These are phyloP conservation scores for Helicoverpa assulta DNA, from an alignment of 2,888 invertebrate genomes.

Conservation along the genomic window DNA sequence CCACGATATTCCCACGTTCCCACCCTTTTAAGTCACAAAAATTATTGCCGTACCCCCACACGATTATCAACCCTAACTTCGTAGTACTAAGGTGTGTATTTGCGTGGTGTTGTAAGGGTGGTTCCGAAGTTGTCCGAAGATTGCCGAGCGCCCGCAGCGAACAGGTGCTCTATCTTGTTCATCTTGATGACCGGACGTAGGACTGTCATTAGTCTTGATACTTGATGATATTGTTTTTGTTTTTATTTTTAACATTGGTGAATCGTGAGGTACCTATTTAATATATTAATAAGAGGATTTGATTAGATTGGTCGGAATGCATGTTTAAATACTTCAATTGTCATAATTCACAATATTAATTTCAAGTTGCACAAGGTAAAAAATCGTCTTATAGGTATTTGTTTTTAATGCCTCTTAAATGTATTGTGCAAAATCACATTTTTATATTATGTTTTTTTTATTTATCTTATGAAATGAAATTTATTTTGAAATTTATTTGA, in stretches of 20 bases:
- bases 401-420: too few relatives aligned
- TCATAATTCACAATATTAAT: too few relatives aligned
- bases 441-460: too few relatives aligned
- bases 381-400: too few relatives aligned
- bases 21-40: constrained; percentile 45
- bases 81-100: constrained; percentile 18
- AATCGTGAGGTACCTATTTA: not conserved
- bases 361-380: too few relatives aligned
- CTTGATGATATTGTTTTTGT: constrained; percentile 52
- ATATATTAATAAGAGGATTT: not conserved
- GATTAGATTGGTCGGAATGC: not conserved
- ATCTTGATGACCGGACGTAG: constrained; percentile 83
- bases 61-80: constrained; percentile 19
- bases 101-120: constrained; percentile 54
- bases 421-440: too few relatives aligned
- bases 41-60: constrained; percentile 13
- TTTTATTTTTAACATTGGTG: not conserved
- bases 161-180: constrained; percentile 82
- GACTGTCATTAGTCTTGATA: constrained; percentile 68
- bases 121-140: constrained; percentile 69
- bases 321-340: not conserved
- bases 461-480: too few relatives aligned
- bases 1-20: constrained; percentile 59
- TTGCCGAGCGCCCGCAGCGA: constrained; percentile 77
- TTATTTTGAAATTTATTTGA: too few relatives aligned